Evolutionary conservation across 1,140 invertebrate species (phyloP), one percentile per base, ranked within the genome.

Genomic region (Notospermus geniculatus): DNA sequence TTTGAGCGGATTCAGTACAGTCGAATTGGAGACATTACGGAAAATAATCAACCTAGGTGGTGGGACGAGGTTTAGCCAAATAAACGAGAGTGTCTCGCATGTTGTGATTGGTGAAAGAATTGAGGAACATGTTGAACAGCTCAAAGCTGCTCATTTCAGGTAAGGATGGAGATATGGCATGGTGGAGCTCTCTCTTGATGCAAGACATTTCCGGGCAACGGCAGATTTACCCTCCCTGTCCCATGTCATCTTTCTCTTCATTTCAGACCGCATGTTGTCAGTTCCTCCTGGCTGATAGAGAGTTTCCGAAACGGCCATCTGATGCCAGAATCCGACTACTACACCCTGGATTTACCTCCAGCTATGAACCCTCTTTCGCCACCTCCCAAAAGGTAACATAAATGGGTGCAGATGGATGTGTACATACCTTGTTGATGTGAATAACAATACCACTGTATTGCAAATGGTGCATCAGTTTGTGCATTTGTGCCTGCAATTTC

Each of bases 41-140:
- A 88, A 87, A 67, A 86, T 92, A 22, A 81, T 95, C 2, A 92
- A 92, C 68, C 84, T 86, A 17, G 88, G 89, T 25, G 91, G 92
- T 39, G 93, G 89, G 29, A 90, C 89, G 13, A 85, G 76, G 64
- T 89, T 91, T 64, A 89, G 89, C 71, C 85, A 86, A 54, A 83
- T 91, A 55, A 87, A 86, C 65, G 89, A 89, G 55, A 84, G 87
- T 66, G 84, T 95, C 2, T 91, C 91, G 0, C 92, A 95, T 79
- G 86, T 91, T 30, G 84, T 92, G 25, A 83, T 91, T 23, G 89
- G 88, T 1, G 86, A 89, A 41, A 64, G 65, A 22, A 63, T 72
- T 54, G 67, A 72, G 17, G 67, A 69, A 43, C 68, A 82, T 43
- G 64, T 77, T 1, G 62, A 78, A n/a, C 55, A 59, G 23, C 54